phyloP scores from a whole-genome alignment of 2,113 vertebrate genomes.

The Poeciliopsis retropinna region DNA sequence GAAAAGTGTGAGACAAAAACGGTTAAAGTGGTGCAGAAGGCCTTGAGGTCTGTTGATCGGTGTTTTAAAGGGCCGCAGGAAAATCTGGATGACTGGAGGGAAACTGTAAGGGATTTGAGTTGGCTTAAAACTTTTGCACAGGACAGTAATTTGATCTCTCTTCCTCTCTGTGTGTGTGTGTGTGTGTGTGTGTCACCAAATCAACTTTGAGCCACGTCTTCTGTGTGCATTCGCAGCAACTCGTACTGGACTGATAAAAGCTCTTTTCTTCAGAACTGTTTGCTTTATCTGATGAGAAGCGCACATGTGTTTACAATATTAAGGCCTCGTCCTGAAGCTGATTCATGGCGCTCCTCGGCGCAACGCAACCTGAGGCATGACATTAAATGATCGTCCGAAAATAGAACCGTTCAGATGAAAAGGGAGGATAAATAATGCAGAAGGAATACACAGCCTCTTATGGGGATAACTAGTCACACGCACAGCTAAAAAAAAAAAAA shows the following conservation, averaged over 20 bases:
- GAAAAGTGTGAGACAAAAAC: not conserved
- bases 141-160: not conserved
- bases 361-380: conserved; percentile 56
- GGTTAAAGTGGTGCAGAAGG: not conserved
- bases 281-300: conserved; percentile 26
- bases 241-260: conserved; percentile 6
- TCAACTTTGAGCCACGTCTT: conserved; percentile 39
- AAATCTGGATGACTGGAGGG: not conserved
- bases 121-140: not conserved
- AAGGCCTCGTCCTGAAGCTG: conserved; percentile 36
- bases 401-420: conserved; percentile 74
- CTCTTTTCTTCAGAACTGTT: conserved; percentile 34
- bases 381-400: conserved; percentile 67
- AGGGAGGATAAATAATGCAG: conserved; percentile 74
- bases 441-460: conserved; percentile 74
- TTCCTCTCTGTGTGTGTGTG: too few species aligned
- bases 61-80: not conserved
- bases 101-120: not conserved
- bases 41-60: not conserved
- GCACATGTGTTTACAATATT: conserved; percentile 47
- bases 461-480: conserved; percentile 66
- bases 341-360: conserved; percentile 38
- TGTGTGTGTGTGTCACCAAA: too few species aligned
- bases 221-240: conserved; percentile 21
- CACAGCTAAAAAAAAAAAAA: conserved; percentile 19